Conservation (phyloP, 2,888 invertebrate species). For the Drosophila mulleri region DNA sequence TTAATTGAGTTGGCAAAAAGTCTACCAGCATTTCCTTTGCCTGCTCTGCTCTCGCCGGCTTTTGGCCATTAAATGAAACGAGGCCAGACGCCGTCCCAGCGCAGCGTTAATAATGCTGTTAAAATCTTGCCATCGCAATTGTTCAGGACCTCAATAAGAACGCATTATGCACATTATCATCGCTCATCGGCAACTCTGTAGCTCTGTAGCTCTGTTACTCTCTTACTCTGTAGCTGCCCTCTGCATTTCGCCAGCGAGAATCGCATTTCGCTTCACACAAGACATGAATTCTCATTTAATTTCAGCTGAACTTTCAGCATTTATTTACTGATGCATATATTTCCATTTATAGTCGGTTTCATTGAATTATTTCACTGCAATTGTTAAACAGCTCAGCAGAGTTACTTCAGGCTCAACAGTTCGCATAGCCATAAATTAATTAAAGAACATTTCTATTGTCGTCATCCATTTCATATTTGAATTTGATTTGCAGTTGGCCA, state of each 20-base stretch:
- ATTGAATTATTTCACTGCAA: slow-evolving; percentile 4
- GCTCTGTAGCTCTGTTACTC: no score
- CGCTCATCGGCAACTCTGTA: not conserved
- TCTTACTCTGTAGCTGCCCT: no score
- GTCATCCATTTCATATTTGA: not conserved
- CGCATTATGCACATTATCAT: slow-evolving; percentile 23
- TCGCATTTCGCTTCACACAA: slow-evolving; percentile 11
- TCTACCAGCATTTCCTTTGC: slow-evolving; percentile 69
- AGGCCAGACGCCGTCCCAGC: slow-evolving; percentile 19
- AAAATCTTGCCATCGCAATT: slow-evolving; percentile 43
- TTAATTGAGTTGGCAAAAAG: slow-evolving; percentile 79
- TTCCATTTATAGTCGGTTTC: slow-evolving; percentile 1
- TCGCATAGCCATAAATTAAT: slow-evolving; percentile 1
- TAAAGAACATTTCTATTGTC: not conserved
- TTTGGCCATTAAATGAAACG: slow-evolving; percentile 62
- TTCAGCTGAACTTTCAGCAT: slow-evolving; percentile 23
- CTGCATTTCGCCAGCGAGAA: slow-evolving; percentile 13
- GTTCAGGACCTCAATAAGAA: slow-evolving; percentile 9
- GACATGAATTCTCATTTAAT: slow-evolving; percentile 19
- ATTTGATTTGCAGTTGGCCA: not conserved
- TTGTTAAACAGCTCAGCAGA: slow-evolving; percentile 6
- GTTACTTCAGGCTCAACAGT: not conserved
- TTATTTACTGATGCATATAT: slow-evolving; percentile 15
- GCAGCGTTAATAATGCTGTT: slow-evolving; percentile 67
- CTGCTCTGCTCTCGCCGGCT: slow-evolving; percentile 51